phyloP scores from a whole-genome alignment of 2,888 invertebrate genomes.

The Eumerus sabulonum region DNA sequence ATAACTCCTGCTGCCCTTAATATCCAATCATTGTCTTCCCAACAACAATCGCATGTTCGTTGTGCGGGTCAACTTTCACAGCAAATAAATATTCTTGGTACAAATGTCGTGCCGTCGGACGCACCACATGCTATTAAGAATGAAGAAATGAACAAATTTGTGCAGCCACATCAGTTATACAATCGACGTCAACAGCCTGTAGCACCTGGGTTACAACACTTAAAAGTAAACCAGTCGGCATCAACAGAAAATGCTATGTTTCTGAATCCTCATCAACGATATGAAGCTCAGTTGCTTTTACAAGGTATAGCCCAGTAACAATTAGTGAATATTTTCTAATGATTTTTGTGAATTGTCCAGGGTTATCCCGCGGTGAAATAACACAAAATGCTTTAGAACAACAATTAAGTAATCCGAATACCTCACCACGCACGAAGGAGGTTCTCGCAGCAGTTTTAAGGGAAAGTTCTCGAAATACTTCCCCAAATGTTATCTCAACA shows the following conservation, averaged over 20 bases:
- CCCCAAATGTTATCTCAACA: conserved; percentile 57
- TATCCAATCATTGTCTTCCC: conserved; percentile 50
- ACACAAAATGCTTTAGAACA: conserved; percentile 87
- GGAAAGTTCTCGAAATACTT: conserved; percentile 70
- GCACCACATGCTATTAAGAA: conserved; percentile 62
- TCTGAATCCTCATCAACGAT: conserved; percentile 70
- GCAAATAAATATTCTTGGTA: conserved; percentile 44
- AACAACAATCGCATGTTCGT: conserved; percentile 57
- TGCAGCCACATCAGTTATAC: conserved; percentile 63
- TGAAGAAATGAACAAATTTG: conserved; percentile 70
- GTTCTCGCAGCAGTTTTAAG: conserved; percentile 72
- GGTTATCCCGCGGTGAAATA: conserved; percentile 88
- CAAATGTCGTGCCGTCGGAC: conserved; percentile 37
- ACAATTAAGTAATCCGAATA: conserved; percentile 83
- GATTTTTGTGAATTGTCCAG: conserved; percentile 76
- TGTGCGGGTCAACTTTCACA: conserved; percentile 19
- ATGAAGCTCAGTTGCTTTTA: conserved; percentile 87
- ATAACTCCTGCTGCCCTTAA: conserved; percentile 67
- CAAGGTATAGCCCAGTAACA: conserved; percentile 81
- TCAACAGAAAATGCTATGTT: conserved; percentile 64
- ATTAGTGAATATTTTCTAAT: conserved; percentile 16
- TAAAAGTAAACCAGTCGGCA: conserved; percentile 45
- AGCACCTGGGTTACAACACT: conserved; percentile 58
- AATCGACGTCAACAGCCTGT: conserved; percentile 68
- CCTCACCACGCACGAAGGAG: conserved; percentile 71